Evolutionary conservation across 2,888 invertebrate species (phyloP).

Genomic region (Odontomyia ornata): DNA sequence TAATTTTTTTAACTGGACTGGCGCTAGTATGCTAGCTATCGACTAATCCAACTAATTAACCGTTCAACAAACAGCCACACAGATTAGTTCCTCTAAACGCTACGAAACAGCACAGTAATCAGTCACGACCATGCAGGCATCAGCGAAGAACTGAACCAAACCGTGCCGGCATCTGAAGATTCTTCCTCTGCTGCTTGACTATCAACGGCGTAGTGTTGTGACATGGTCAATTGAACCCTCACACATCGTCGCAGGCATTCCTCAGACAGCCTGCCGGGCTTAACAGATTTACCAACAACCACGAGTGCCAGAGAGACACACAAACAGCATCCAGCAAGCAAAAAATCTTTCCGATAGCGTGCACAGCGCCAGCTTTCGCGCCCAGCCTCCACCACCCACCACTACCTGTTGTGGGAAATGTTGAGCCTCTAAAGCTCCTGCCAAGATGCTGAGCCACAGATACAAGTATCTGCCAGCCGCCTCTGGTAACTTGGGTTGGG

Average conservation of each 20-base stretch:
- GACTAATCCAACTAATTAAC: neutral
- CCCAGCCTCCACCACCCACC: neutral
- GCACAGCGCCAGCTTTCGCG: neutral
- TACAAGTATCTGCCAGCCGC: neutral
- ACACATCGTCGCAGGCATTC: neutral
- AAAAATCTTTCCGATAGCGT: neutral
- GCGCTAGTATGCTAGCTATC: too few species aligned
- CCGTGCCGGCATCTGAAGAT: slow-evolving; percentile 1
- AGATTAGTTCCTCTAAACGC: neutral
- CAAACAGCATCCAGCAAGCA: neutral
- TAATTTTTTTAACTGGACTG: neutral
- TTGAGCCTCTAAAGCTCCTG: neutral
- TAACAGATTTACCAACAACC: neutral
- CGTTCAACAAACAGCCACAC: neutral
- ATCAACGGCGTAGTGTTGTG: neutral
- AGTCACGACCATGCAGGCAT: neutral
- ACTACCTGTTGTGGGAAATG: neutral
- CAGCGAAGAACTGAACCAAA: slow-evolving; percentile 8
- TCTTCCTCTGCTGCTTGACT: slow-evolving; percentile 3
- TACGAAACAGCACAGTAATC: neutral
- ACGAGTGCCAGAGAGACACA: neutral
- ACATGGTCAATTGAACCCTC: neutral
- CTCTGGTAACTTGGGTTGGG: neutral
- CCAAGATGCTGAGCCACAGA: neutral
- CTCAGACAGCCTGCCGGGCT: neutral